A percentile compares a stretch with the other conserved stretches of the same genome.
These are phyloP conservation scores for Phycodurus eques DNA, from an alignment of 2,113 vertebrate species.

Conservation along the genomic window DNA sequence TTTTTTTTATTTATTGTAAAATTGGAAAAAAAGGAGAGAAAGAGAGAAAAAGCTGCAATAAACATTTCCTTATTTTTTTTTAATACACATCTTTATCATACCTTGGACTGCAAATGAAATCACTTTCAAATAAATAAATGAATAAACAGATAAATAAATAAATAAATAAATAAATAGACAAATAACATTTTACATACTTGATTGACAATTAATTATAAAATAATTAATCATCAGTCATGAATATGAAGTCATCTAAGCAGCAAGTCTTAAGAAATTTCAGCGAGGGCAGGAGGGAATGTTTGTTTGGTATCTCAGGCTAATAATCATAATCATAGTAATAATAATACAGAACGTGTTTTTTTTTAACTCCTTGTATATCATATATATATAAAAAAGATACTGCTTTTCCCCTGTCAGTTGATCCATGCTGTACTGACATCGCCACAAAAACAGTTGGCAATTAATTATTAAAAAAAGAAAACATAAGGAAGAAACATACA, in stretches of 20 bases:
- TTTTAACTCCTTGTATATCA: slow-evolving; percentile 24
- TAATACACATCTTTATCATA: slow-evolving; percentile 77
- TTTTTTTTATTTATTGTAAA: slow-evolving; percentile 87
- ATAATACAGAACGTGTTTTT: slow-evolving; percentile 65
- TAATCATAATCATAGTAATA: slow-evolving; percentile 2
- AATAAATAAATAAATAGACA: slow-evolving; percentile 58
- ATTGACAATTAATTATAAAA: slow-evolving; percentile 69
- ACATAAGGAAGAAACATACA: slow-evolving; percentile 34
- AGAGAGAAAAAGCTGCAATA: slow-evolving; percentile 81
- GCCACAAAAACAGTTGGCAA: slow-evolving; percentile 66
- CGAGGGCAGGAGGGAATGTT: slow-evolving; percentile 59
- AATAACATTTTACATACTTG: slow-evolving; percentile 66
- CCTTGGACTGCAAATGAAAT: slow-evolving; percentile 62
- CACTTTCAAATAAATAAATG: slow-evolving; percentile 55
- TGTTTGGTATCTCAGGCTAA: slow-evolving; percentile 78
- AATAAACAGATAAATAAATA: slow-evolving; percentile 59
- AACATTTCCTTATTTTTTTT: slow-evolving; percentile 77
- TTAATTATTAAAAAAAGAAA: slow-evolving; percentile 41
- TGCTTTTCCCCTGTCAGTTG: slow-evolving; percentile 67
- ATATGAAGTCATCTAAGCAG: slow-evolving; percentile 77
- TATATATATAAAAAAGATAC: slow-evolving; percentile 66
- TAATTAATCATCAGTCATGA: slow-evolving; percentile 71
- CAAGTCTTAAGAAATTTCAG: slow-evolving; percentile 76
- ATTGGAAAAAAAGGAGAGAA: slow-evolving; percentile 82
- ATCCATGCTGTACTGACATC: slow-evolving; percentile 71